Evolutionary conservation across 1,140 invertebrate genomes (phyloP).

Genomic region (Dinoponera quadriceps): DNA sequence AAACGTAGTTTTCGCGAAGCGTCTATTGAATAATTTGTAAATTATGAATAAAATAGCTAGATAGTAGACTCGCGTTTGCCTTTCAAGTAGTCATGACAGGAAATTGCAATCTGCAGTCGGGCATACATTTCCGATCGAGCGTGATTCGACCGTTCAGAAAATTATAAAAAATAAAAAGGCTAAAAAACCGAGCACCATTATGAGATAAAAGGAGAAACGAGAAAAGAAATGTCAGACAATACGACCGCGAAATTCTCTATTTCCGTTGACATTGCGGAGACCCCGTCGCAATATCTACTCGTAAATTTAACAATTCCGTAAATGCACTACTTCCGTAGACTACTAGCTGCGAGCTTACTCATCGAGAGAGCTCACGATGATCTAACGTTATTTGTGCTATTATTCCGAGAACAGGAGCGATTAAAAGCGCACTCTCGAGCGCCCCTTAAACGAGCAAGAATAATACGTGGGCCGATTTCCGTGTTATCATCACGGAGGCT

Average conservation of each 20-base stretch:
- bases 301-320: neutral
- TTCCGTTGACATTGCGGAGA: neutral
- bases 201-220: neutral
- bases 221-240: neutral
- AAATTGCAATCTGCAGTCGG: conserved; percentile 49
- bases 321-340: neutral
- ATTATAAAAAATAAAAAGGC: conserved; percentile 23
- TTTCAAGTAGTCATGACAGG: conserved; percentile 43
- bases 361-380: neutral
- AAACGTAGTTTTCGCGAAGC: conserved; percentile 21
- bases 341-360: neutral
- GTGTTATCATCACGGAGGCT: conserved; percentile 3
- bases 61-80: conserved; percentile 38
- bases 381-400: neutral
- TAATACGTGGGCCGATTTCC: conserved; percentile 6
- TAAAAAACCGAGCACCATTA: neutral
- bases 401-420: conserved; percentile 7
- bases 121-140: conserved; percentile 24
- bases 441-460: conserved; percentile 7
- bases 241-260: conserved; percentile 20
- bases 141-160: conserved; percentile 1
- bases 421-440: neutral
- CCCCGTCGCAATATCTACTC: neutral
- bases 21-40: conserved; percentile 45
- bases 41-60: conserved; percentile 50